Conservation (phyloP, 1,140 invertebrate genomes). For the Himalopsyche phryganea region DNA sequence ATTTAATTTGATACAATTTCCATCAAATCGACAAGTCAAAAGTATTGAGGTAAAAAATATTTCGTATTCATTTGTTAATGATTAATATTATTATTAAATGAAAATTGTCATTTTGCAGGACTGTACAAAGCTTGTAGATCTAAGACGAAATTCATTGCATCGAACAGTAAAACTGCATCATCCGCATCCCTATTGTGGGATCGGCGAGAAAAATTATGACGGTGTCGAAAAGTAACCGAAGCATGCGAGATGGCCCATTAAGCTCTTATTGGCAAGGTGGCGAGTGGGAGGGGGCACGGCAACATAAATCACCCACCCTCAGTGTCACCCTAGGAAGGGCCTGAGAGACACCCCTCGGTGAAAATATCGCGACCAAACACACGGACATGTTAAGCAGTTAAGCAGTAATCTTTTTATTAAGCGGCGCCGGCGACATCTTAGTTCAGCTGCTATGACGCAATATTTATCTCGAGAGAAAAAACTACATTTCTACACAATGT, state of each 20-base stretch:
- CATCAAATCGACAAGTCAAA: too few relatives aligned
- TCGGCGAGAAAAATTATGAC: slow-evolving; percentile 24
- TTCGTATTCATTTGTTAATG: too few relatives aligned
- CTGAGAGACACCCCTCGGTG: slow-evolving; percentile 4
- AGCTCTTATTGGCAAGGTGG: slow-evolving; percentile 29
- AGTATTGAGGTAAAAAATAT: too few relatives aligned
- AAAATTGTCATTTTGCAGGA: too few relatives aligned
- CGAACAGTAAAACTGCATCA: too few relatives aligned
- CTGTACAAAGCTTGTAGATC: too few relatives aligned
- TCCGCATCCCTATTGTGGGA: background rate
- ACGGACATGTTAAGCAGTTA: slow-evolving; percentile 33
- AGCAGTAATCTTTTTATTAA: slow-evolving; percentile 35
- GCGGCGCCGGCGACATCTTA: slow-evolving; percentile 5
- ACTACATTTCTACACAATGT: too few relatives aligned
- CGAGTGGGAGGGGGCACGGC: slow-evolving; percentile 1
- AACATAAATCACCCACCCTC: slow-evolving; percentile 28
- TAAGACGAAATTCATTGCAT: too few relatives aligned
- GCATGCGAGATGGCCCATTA: slow-evolving; percentile 33
- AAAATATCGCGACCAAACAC: slow-evolving; percentile 29
- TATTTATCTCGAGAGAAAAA: too few relatives aligned
- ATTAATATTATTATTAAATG: too few relatives aligned
- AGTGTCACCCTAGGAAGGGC: slow-evolving; percentile 1
- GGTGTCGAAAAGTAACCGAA: slow-evolving; percentile 32
- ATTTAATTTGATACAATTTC: too few relatives aligned
- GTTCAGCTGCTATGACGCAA: background rate